phyloP scores from a whole-genome alignment of 2,888 invertebrate genomes.

The Synergus gifuensis region DNA sequence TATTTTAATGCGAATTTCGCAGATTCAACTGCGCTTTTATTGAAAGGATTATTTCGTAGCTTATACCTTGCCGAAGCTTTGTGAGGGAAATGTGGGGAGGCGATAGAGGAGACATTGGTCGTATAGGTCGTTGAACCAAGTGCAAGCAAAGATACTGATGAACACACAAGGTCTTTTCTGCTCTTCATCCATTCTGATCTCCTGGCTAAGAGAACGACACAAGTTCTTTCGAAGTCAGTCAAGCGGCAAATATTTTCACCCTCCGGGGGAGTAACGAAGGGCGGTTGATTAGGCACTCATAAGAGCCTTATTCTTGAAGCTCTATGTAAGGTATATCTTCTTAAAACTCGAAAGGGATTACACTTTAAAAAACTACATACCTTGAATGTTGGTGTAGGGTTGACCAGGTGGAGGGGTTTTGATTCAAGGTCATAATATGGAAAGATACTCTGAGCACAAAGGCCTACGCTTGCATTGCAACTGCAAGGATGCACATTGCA shows the following conservation, averaged over 20 bases:
- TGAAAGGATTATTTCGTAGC: no score
- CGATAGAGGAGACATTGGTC: background rate
- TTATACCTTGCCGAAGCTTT: background rate
- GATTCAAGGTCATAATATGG: constrained; percentile 12
- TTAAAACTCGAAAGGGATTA: constrained; percentile 48
- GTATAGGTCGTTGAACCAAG: constrained; percentile 12
- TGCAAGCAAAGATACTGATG: constrained; percentile 22
- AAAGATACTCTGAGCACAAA: background rate
- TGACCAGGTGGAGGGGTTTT: constrained; percentile 12
- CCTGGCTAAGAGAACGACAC: constrained; percentile 69
- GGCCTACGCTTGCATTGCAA: constrained; percentile 13
- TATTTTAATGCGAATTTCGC: no score
- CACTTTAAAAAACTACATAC: constrained; percentile 4
- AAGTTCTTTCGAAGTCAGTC: constrained; percentile 75
- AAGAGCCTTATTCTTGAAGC: constrained; percentile 57
- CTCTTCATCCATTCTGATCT: constrained; percentile 55
- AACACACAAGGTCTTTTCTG: constrained; percentile 45
- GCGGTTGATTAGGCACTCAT: constrained; percentile 72
- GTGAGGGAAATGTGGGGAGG: constrained; percentile 24
- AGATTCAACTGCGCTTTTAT: no score
- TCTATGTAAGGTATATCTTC: constrained; percentile 61
- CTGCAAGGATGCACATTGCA: constrained; percentile 2
- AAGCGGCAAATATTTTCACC: constrained; percentile 73
- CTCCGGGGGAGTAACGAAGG: constrained; percentile 73
- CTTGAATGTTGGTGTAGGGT: background rate